phyloP scores from a whole-genome alignment of 2,797 vertebrate species.

The Delichon dasypus region DNA sequence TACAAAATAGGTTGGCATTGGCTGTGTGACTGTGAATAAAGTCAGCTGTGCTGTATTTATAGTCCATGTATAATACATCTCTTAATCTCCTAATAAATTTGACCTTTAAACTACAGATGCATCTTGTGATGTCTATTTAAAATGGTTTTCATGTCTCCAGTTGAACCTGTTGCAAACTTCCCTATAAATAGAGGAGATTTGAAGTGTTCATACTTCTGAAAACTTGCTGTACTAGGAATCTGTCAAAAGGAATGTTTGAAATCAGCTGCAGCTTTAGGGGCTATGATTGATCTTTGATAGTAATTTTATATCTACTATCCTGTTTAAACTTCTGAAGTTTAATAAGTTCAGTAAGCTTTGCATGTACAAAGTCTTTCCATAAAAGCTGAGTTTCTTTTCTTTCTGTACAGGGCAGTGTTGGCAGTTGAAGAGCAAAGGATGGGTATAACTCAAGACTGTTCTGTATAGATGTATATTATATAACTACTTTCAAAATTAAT shows the following conservation, averaged over 20 bases:
- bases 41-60: constrained; percentile 81
- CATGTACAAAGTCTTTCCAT: neutral
- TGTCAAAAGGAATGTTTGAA: constrained; percentile 64
- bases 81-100: constrained; percentile 89
- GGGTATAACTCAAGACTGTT: neutral
- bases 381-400: neutral
- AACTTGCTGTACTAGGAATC: constrained; percentile 64
- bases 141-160: constrained; percentile 77
- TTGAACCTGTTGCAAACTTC: constrained; percentile 74
- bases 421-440: neutral
- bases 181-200: constrained; percentile 73
- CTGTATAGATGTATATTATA: neutral
- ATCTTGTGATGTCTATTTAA: constrained; percentile 77
- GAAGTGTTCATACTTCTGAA: constrained; percentile 68
- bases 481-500: constrained; percentile 5
- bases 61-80: constrained; percentile 77
- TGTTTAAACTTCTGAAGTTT: constrained; percentile 10
- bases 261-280: constrained; percentile 62
- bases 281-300: constrained; percentile 57
- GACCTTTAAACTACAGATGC: constrained; percentile 77
- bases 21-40: constrained; percentile 74
- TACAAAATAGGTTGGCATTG: constrained; percentile 86
- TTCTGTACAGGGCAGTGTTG: neutral
- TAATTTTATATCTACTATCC: constrained; percentile 47
- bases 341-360: neutral